These are phyloP conservation scores for Crocuta crocuta DNA, from an alignment of 2,113 vertebrate genomes.

Conservation along the genomic window DNA sequence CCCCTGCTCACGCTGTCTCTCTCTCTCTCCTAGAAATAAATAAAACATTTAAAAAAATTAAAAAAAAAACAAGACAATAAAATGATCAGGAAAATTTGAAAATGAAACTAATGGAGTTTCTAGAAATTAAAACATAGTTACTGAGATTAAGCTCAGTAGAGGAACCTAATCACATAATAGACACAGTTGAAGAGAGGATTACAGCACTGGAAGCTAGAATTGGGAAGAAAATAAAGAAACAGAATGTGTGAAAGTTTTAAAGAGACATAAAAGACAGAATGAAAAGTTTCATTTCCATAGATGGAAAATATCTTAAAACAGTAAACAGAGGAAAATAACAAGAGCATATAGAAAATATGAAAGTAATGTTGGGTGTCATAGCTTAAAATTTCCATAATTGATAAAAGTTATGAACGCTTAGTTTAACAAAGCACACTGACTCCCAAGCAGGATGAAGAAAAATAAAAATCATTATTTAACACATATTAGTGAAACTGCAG, in stretches of 20 bases:
- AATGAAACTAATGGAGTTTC: not conserved
- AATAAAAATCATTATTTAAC: not conserved
- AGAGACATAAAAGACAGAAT: not conserved
- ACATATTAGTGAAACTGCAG: not conserved
- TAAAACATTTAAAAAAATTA: too few relatives aligned
- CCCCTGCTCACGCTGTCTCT: too few relatives aligned
- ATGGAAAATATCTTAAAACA: not conserved
- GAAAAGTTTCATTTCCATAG: not conserved
- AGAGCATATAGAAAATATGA: not conserved
- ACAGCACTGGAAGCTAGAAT: not conserved
- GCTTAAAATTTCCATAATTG: not conserved
- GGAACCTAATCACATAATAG: not conserved
- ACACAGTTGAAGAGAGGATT: constrained; percentile 1
- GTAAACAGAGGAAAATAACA: not conserved
- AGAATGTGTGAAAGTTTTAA: not conserved
- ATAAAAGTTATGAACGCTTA: not conserved
- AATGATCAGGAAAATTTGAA: not conserved
- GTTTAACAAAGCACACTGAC: not conserved
- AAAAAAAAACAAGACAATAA: not conserved
- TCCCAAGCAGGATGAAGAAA: not conserved
- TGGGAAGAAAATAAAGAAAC: not conserved
- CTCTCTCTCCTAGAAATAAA: too few relatives aligned
- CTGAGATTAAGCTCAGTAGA: not conserved
- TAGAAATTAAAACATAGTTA: not conserved
- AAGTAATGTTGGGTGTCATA: not conserved